phyloP scores from a whole-genome alignment of 2,113 vertebrate species.

The Tursiops truncatus region DNA sequence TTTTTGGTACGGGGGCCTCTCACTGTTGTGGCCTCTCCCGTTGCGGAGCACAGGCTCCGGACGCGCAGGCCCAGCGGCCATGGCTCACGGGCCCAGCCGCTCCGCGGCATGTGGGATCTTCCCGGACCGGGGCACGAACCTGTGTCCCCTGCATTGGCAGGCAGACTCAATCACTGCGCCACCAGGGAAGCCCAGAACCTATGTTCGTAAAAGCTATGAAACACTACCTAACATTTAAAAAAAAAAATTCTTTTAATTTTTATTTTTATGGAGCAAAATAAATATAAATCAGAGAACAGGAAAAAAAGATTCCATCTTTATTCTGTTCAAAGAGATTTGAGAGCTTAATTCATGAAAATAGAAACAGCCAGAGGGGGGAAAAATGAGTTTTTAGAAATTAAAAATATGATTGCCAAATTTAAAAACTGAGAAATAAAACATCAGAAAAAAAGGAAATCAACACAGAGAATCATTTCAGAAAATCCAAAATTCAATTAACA shows the following conservation, averaged over 20 bases:
- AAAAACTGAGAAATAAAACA: not conserved
- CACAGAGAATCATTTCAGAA: not conserved
- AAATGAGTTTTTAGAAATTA: not conserved
- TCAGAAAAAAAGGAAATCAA: not conserved
- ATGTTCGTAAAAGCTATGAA: conserved; percentile 19
- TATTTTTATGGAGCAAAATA: not conserved
- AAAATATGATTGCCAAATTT: not conserved
- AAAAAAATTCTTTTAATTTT: not conserved
- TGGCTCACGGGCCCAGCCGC: too few relatives aligned
- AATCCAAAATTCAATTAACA: conserved; percentile 9
- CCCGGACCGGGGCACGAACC: too few relatives aligned
- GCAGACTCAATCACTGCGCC: too few relatives aligned
- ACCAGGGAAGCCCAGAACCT: not conserved
- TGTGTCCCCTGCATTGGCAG: too few relatives aligned
- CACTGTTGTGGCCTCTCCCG: too few relatives aligned
- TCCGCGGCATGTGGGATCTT: too few relatives aligned
- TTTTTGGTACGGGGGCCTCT: too few relatives aligned
- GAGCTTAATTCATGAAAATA: not conserved
- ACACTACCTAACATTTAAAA: not conserved
- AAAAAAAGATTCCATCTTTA: not conserved
- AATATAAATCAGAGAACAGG: not conserved
- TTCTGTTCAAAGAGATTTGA: not conserved
- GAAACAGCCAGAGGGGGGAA: not conserved
- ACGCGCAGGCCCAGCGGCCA: too few relatives aligned
- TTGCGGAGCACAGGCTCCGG: too few relatives aligned